Evolutionary conservation across 2,888 invertebrate genomes (phyloP).

Genomic region (Rhyacophila evoluta): DNA sequence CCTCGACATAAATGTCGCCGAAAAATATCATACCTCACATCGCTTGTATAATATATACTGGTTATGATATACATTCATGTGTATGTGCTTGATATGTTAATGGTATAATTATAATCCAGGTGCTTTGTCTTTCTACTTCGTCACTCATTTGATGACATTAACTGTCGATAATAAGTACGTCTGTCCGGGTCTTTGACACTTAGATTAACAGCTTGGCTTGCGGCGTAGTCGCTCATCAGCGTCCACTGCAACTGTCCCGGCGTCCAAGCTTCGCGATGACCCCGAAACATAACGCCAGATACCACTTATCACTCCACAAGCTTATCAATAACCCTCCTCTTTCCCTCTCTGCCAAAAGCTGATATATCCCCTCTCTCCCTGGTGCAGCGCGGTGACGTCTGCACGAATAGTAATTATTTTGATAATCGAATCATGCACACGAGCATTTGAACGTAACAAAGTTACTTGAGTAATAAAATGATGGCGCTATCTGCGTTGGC

Average conservation of each 20-base stretch:
- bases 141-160: neutral
- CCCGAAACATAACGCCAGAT: neutral
- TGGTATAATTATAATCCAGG: neutral
- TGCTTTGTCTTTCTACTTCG: neutral
- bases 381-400: neutral
- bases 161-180: neutral
- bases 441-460: neutral
- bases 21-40: too few relatives aligned
- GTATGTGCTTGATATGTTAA: too few relatives aligned
- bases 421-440: neutral
- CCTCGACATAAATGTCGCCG: too few relatives aligned
- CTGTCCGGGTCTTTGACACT: conserved; percentile 19
- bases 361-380: neutral
- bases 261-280: conserved; percentile 13
- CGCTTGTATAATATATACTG: too few relatives aligned
- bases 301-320: neutral
- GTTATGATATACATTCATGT: too few relatives aligned
- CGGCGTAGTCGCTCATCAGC: neutral
- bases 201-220: neutral
- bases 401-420: neutral
- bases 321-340: neutral
- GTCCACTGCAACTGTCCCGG: neutral
- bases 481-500: neutral
- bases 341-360: neutral
- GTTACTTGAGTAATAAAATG: neutral